Percentiles rank a stretch among this genome's conserved stretches.
These are phyloP conservation scores for Gobio occitaniae DNA, from an alignment of 2,797 vertebrate genomes.

Conservation along the genomic window DNA sequence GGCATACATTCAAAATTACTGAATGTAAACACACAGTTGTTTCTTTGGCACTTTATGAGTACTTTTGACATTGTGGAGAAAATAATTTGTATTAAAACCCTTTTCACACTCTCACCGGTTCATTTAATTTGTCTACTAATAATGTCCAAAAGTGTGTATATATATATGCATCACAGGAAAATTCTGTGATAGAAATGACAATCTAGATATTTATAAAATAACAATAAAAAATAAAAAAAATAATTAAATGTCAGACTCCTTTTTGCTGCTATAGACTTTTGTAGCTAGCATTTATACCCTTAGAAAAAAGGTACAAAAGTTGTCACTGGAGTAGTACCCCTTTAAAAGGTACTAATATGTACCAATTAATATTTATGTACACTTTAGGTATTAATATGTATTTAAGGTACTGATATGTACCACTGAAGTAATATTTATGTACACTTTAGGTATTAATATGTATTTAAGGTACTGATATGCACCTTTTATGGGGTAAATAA, in stretches of 20 bases:
- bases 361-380: too few relatives aligned
- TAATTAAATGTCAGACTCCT: neutral
- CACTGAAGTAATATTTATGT: too few relatives aligned
- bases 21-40: neutral
- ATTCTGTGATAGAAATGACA: neutral
- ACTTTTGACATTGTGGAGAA: neutral
- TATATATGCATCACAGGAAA: neutral
- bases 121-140: neutral
- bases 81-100: neutral
- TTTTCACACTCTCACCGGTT: neutral
- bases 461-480: neutral
- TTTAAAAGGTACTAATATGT: neutral
- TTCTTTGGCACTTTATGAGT: neutral
- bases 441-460: too few relatives aligned
- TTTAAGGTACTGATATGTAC: too few relatives aligned
- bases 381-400: too few relatives aligned
- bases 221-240: neutral
- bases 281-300: too few relatives aligned
- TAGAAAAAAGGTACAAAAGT: too few relatives aligned
- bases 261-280: too few relatives aligned
- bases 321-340: neutral
- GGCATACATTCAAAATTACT: neutral
- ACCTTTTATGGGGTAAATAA: neutral
- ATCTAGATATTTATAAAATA: neutral
- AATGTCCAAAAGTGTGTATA: neutral